Evolutionary conservation across 2,797 vertebrate species (phyloP).

Genomic region (Chaetodon trifasciatus): DNA sequence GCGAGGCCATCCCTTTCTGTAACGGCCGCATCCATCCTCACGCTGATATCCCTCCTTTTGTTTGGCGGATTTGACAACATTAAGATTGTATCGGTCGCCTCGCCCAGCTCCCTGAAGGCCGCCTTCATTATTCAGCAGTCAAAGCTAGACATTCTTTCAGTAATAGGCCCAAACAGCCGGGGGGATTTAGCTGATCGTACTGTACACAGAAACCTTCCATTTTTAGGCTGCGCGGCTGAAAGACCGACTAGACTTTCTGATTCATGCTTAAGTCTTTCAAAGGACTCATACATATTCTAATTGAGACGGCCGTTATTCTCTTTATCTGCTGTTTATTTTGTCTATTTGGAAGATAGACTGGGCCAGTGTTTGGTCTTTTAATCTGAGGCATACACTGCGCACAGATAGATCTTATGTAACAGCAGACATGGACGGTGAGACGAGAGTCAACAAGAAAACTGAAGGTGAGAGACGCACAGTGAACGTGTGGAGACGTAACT

Average conservation of each 20-base stretch:
- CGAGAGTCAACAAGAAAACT: neutral
- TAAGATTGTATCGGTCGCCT: conserved; percentile 73
- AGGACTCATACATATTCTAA: conserved; percentile 61
- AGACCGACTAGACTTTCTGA: conserved; percentile 39
- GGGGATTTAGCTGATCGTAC: conserved; percentile 55
- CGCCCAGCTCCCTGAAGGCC: conserved; percentile 57
- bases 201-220: conserved; percentile 53
- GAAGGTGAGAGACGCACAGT: neutral
- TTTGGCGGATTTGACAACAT: conserved; percentile 74
- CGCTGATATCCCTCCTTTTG: conserved; percentile 61
- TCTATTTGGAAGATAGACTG: conserved; percentile 32
- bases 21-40: conserved; percentile 51
- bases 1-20: conserved; percentile 33
- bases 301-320: conserved; percentile 55
- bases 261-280: conserved; percentile 50
- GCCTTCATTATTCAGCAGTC: conserved; percentile 72
- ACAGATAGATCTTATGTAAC: conserved; percentile 23
- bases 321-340: conserved; percentile 57
- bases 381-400: conserved; percentile 10
- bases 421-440: neutral
- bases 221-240: conserved; percentile 18
- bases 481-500: too few relatives aligned
- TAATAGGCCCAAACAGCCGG: conserved; percentile 62
- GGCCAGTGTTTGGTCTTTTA: conserved; percentile 27
- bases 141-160: conserved; percentile 67